Percentiles rank a stretch among this genome's conserved stretches.
phyloP scores from a whole-genome alignment of 2,797 vertebrate species.

The Gila robusta region DNA sequence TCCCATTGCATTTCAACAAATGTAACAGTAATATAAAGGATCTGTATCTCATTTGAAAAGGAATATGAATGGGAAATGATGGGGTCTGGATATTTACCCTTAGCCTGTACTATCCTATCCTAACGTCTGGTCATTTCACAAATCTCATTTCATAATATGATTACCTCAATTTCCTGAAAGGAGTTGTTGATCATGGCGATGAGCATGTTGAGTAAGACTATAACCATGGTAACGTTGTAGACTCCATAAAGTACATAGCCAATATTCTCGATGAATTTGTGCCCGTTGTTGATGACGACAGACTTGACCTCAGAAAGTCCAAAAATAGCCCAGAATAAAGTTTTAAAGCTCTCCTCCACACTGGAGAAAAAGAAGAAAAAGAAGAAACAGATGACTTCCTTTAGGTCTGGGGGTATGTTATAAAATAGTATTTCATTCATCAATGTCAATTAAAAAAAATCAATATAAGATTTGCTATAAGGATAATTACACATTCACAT shows the following conservation, averaged over 20 bases:
- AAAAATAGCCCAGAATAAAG: conserved; percentile 89
- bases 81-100: conserved; percentile 4
- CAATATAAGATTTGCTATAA: background rate
- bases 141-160: conserved; percentile 32
- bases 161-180: conserved; percentile 98
- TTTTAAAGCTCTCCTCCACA: conserved; percentile 98
- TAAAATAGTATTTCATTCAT: background rate
- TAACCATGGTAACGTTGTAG: conserved; percentile 99
- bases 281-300: conserved; percentile 94
- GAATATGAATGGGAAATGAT: conserved; percentile 4
- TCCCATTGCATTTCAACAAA: background rate
- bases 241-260: conserved; percentile 97
- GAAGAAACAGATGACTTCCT: background rate
- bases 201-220: conserved; percentile 97
- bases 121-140: conserved; percentile 1
- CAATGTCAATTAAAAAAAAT: background rate
- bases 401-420: background rate
- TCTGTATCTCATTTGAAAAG: background rate
- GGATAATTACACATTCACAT: background rate
- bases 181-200: conserved; percentile 99
- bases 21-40: background rate
- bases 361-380: conserved; percentile 69
- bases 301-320: conserved; percentile 97
- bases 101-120: conserved; percentile 6
- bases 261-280: conserved; percentile 87